These are phyloP conservation scores for Boulengeromyrus knoepffleri DNA, from an alignment of 2,113 vertebrate genomes.

Conservation along the genomic window DNA sequence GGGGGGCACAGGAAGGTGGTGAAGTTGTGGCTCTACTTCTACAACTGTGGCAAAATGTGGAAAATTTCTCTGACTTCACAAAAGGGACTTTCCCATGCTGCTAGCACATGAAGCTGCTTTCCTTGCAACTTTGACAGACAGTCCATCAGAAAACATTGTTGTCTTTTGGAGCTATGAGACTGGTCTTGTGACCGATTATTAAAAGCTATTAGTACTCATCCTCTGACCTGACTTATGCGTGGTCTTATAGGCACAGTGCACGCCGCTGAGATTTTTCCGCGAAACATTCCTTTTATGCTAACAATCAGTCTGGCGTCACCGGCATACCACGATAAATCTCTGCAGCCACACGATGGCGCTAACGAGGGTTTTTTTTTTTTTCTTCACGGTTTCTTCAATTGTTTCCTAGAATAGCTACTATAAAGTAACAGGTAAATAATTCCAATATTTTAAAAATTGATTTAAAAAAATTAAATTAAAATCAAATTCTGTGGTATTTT, in stretches of 20 bases:
- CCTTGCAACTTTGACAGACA: background rate
- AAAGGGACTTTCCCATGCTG: background rate
- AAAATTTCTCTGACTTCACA: background rate
- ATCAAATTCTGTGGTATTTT: background rate
- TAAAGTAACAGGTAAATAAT: background rate
- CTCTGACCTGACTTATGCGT: background rate
- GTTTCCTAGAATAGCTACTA: background rate
- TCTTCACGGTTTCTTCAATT: background rate
- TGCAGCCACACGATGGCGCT: conserved; percentile 8
- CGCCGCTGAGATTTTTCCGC: background rate
- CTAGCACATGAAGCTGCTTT: background rate
- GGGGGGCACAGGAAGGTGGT: background rate
- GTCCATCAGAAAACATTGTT: background rate
- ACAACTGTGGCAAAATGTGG: background rate
- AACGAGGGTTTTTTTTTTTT: background rate
- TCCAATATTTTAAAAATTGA: background rate
- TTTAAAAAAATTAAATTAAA: background rate
- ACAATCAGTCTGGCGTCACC: background rate
- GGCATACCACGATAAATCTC: background rate
- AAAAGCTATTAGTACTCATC: background rate
- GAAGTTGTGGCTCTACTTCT: background rate
- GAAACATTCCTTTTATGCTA: background rate
- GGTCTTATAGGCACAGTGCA: background rate
- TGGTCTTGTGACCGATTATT: background rate
- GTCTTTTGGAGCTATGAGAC: background rate